These are phyloP conservation scores for Magallana nippona DNA, from an alignment of 2,888 invertebrate genomes.

Conservation along the genomic window DNA sequence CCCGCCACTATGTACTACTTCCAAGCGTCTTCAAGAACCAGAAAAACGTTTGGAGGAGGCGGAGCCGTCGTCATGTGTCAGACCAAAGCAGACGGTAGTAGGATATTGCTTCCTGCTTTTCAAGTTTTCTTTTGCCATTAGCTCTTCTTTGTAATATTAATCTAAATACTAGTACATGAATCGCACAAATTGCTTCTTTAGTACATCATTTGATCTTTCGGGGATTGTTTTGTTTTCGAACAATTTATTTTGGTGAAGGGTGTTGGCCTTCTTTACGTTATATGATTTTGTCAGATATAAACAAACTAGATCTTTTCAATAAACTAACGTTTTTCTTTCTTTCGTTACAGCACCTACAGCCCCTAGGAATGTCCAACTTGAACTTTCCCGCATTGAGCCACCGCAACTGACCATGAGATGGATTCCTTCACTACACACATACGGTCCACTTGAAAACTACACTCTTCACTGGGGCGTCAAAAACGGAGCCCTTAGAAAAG, in stretches of 20 bases:
- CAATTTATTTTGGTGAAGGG: too few relatives aligned
- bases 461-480: constrained; percentile 48
- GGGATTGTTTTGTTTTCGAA: too few relatives aligned
- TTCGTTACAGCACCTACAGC: constrained; percentile 38
- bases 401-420: constrained; percentile 45
- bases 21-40: constrained; percentile 41
- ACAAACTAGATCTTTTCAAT: too few relatives aligned
- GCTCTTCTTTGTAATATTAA: neutral
- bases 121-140: neutral
- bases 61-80: constrained; percentile 41
- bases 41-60: constrained; percentile 42
- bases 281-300: too few relatives aligned
- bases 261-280: too few relatives aligned
- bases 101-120: constrained; percentile 2
- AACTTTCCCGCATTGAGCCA: constrained; percentile 36
- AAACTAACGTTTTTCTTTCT: too few relatives aligned
- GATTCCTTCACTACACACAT: constrained; percentile 44
- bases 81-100: constrained; percentile 24
- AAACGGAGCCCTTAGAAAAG: constrained; percentile 46
- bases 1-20: constrained; percentile 45
- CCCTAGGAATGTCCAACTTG: constrained; percentile 36
- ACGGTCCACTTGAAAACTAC: constrained; percentile 42
- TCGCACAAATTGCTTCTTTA: neutral
- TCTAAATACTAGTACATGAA: neutral
- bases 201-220: too few relatives aligned